Base-by-base conservation (phyloP, 2,888 invertebrate species). In the Clostera curtula region DNA sequence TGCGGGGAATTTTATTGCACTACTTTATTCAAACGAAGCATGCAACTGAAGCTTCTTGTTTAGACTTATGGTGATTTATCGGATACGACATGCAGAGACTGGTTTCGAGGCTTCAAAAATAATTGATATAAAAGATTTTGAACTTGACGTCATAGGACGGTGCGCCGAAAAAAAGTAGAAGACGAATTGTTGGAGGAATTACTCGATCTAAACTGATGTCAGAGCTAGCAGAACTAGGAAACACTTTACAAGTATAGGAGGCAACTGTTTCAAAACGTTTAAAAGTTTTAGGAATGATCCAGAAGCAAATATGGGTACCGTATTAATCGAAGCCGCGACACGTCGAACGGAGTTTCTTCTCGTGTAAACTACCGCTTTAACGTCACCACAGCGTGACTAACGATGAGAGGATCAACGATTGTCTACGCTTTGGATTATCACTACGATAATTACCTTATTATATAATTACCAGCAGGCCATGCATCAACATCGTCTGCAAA, bases 261-360 rank as follows among this genome's bases (percentile, higher is more conserved):
- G 13, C 18, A 22, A 19, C 25, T 8, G 10, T 22, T 16, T 23
- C 14, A 12, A 15, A 19, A 16, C 25, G 25, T 12, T 19, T 25
- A 11, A 14, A 24, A 15, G 14, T 18, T n/a, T 24, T 29, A 15
- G 33, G 22, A 29, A 33, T 32, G 24, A 16, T 20, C 3, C 20
- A 29, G 12, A 33, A 33, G 10, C 29, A 33, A 25, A 25, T 16
- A 21, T 31, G 26, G 31, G 26, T 27, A 10, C 21, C 27, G 5
- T 40, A 36, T 29, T 28, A 42, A 5, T 31, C 41, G 34, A 41
- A 39, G 27, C 34, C 29, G 29, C 36, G 35, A 38, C 25, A 36
- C 23, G 29, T 43, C 17, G 36, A 40, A 17, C 12, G 23, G 11
- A 7, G 13, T 13, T 22, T 22, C 12, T 22, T 7, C 24, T 7